Conservation (phyloP, 2,888 invertebrate species). For the Willowsia nigromaculata region DNA sequence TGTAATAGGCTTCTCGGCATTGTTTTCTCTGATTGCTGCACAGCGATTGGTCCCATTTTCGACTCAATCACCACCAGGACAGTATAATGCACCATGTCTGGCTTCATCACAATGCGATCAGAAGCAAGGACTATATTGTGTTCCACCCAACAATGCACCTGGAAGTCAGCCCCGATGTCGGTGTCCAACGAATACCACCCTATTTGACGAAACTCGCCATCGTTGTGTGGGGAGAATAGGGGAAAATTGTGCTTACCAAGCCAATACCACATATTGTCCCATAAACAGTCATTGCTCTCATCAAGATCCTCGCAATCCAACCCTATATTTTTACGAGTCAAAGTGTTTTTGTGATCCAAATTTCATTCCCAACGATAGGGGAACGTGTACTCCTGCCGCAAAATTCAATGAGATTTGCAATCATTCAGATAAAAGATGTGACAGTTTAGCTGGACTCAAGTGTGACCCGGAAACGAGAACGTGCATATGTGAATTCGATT, state of each 20-base stretch:
- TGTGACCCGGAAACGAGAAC: constrained; percentile 63
- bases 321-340: constrained; percentile 71
- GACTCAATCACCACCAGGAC: not conserved
- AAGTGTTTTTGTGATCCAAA: constrained; percentile 74
- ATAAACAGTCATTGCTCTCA: constrained; percentile 71
- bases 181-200: constrained; percentile 72
- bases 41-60: constrained; percentile 58
- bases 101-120: constrained; percentile 54
- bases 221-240: constrained; percentile 70
- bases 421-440: constrained; percentile 63
- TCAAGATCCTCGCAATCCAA: constrained; percentile 71
- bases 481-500: constrained; percentile 70
- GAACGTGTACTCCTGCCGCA: constrained; percentile 67
- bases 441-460: constrained; percentile 58
- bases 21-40: not conserved
- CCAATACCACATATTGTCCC: constrained; percentile 68
- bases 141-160: constrained; percentile 45
- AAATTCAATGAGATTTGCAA: constrained; percentile 68
- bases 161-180: constrained; percentile 64
- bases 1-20: constrained; percentile 4
- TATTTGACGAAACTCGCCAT: constrained; percentile 64
- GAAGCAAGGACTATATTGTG: constrained; percentile 67
- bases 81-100: constrained; percentile 50
- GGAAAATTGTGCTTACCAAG: constrained; percentile 70
- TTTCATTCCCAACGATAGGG: constrained; percentile 61